Base-by-base conservation (phyloP, 2,888 invertebrate species). In the Tipula lateralis region DNA sequence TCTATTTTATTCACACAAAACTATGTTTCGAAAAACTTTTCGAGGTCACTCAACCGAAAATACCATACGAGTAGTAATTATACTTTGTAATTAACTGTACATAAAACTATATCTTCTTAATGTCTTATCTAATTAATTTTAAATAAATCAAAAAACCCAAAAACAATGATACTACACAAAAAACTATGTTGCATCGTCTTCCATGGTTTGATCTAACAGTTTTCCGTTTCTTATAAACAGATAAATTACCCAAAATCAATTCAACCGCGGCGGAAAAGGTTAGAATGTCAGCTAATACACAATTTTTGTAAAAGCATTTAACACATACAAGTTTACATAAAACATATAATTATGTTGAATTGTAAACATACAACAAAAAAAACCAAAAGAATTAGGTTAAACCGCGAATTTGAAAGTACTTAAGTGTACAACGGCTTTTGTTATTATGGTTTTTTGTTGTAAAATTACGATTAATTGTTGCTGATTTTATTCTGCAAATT, bases 81-180 rank as follows among this genome's bases (percentile, higher is more conserved):
- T 66, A 16, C 24, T 9, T 66, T 24, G 24, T 66, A 66, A 66
- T 66, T 66, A 66, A 66, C 66, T 66, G 66, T 66, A 24, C 66
- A 24, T 24, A 24, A 24, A 66, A 66, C 66, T 9, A 66, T 24
- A 66, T 66, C 6, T 66, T 44, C 66, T 66, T 66, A 66, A 66
- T 66, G 66, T 66, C 66, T 66, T 66, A 66, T 66, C 66, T 66
- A 66, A 66, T 66, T 66, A 66, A 66, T 66, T 66, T 66, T 24
- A 66, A 66, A 66, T 66, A 66, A 66, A 66, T 66, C 66, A 66
- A 66, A 66, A n/a, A 66, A 66, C 24, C 24, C 66, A 1, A 16
- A 44, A 44, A 44, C n/a, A n/a, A n/a, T n/a, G n/a, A n/a, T n/a
- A n/a, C 2, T 44, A 2, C 16, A 36, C 9, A 44, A n/a, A n/a